Base-by-base conservation (phyloP, 2,888 invertebrate genomes). In the Disparrhopalites patrizii region DNA sequence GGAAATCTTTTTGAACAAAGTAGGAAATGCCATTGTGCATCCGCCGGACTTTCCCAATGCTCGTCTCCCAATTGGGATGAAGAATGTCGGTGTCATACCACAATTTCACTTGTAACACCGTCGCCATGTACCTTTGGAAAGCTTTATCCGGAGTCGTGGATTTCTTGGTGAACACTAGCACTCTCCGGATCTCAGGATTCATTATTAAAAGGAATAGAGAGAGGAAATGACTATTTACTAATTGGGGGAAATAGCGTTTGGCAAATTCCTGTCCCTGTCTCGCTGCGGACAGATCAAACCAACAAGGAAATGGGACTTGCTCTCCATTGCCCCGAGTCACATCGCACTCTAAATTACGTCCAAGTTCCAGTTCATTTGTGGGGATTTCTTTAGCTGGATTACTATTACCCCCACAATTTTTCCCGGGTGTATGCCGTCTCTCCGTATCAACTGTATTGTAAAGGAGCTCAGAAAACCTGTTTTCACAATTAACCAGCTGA, bases 21-120 rank as follows among this genome's bases (percentile, higher is more conserved):
- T 47, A 47, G 13, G 47, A 47, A 7, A 47, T 13, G 7, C 47
- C 47, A 20, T 13, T 20, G 30, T 58, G 58, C 15, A 58, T 27
- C 40, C 47, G 28, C n/a, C 43, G 20, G 1, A 58, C 58, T 40
- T 40, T 58, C 5, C 43, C 18, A 1, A 58, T 25, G 30, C 58
- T 58, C 18, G 27, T 8, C 3, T n/a, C 8, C 30, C 36, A 28
- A 30, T 40, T 40, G 3, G 43, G n/a, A 43, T 38, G 20, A 23
- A 23, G 20, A 2, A 58, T 25, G 27, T 58, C 58, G 20, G 27
- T n/a, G 18, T 58, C 58, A n/a, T 58, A 58, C 58, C 58, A 58
- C 18, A 58, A 43, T 28, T 58, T 43, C 5, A 58, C 28, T 43
- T 58, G 58, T 28, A 58, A 8, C 18, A 40, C 30, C 15, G 58